Evolutionary conservation across 2,888 invertebrate genomes (phyloP), one percentile per base, ranked within the genome.

Genomic region (Latrodectus hesperus): DNA sequence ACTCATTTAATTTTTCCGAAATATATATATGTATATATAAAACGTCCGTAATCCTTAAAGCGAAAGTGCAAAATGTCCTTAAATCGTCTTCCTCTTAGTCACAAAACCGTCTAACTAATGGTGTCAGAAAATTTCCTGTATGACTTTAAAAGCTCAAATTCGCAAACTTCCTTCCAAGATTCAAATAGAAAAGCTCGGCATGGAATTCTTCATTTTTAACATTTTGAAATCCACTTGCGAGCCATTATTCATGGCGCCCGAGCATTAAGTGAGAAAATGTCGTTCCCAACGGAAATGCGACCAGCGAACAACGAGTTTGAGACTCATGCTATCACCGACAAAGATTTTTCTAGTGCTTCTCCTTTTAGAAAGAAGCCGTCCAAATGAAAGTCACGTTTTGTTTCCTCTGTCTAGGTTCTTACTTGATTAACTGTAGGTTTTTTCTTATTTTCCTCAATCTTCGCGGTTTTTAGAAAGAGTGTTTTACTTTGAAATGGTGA

Each of bases 261-360:
- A n/a, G n/a, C 60, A 60, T 60, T 60, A 60, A 60, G n/a, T n/a
- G 60, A n/a, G 14, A 60, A 60, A 60, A 60, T 60, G n/a, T 60
- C 60, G 12, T 16, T 60, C 60, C 60, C 60, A 60, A 60, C 6
- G 60, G n/a, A n/a, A 60, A 60, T 12, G 60, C 6, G 60, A 16
- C 10, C 60, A 16, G 12, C 14, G n/a, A 60, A 60, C 60, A 60
- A n/a, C 60, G 60, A 60, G 12, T 60, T 55, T 60, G 12, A 12
- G 60, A 16, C 6, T 12, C 14, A 60, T 60, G 52, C 38, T 38
- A 17, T 71, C 64, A 17, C 12, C 64, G 22, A 52, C 77, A 77
- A 52, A 14, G 17, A 49, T 67, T 49, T 74, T 80, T 81, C 65
- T 81, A 81, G 65, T 26, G 81, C 81, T 81, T 81, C 81, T 9